Conservation (phyloP, 2,797 vertebrate species). For the Champsocephalus gunnari region DNA sequence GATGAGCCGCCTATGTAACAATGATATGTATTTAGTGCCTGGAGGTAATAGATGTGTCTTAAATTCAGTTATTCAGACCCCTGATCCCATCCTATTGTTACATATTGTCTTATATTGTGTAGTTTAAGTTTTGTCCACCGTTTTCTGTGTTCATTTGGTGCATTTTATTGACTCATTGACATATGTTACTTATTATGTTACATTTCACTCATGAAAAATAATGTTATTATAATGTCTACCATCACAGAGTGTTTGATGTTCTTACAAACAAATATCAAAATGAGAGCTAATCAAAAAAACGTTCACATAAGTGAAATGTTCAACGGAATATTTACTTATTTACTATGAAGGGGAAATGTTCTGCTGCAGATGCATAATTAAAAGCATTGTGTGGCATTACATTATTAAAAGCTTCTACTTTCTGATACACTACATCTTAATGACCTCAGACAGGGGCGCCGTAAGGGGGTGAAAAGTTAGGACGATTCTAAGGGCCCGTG, state of each 20-base stretch:
- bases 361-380: conserved; percentile 7
- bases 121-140: not conserved
- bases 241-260: not conserved
- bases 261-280: conserved; percentile 7
- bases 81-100: not conserved
- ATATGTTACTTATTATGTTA: not conserved
- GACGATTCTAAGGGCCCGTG: too few species aligned
- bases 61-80: not conserved
- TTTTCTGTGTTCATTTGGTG: not conserved
- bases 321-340: conserved; percentile 1
- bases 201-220: not conserved
- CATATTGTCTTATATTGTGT: too few species aligned
- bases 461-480: too few species aligned
- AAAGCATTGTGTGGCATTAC: conserved; percentile 9
- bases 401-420: conserved; percentile 16
- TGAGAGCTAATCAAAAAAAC: not conserved
- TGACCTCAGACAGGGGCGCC: not conserved
- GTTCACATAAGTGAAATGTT: not conserved
- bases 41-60: not conserved
- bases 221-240: not conserved
- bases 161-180: conserved; percentile 2
- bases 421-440: conserved; percentile 8
- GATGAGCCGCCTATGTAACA: conserved; percentile 18
- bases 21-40: not conserved
- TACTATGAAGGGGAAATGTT: not conserved